A percentile compares a stretch with the other conserved stretches of the same genome.
phyloP scores from a whole-genome alignment of 2,888 invertebrate genomes.

The Caenorhabditis sp. region DNA sequence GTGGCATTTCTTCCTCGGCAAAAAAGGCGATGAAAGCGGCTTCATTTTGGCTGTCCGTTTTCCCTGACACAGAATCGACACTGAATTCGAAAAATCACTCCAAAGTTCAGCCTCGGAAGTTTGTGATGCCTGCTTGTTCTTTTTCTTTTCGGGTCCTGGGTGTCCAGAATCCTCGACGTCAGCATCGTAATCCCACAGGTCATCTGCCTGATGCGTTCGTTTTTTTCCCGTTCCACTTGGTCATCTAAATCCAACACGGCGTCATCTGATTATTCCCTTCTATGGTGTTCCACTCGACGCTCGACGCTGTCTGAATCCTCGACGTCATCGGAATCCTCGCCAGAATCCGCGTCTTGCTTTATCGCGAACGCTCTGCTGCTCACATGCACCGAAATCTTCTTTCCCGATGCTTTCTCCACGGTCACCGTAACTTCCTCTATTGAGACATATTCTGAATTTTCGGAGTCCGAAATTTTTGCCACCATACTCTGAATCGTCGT shows the following conservation, averaged over 20 bases:
- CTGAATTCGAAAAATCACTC: slow-evolving; percentile 1
- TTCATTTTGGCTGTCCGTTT: slow-evolving; percentile 7
- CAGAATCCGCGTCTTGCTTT: slow-evolving; percentile 1
- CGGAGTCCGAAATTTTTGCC: neutral
- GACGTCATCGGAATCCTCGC: neutral
- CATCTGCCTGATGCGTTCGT: neutral
- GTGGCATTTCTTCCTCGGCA: no score
- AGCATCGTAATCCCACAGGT: neutral
- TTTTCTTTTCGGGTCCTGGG: neutral
- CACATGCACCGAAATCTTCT: neutral
- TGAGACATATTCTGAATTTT: slow-evolving; percentile 32
- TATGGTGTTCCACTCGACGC: neutral
- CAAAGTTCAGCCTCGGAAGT: neutral
- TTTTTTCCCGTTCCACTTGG: neutral
- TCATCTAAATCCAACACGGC: neutral
- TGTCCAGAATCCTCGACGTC: slow-evolving; percentile 1
- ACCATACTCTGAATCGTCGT: slow-evolving; percentile 2
- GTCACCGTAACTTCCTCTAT: neutral
- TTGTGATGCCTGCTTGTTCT: neutral
- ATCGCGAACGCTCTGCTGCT: neutral
- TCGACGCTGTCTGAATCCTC: neutral
- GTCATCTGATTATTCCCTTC: neutral
- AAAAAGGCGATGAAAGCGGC: no score
- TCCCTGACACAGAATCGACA: neutral
- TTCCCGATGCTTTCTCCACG: slow-evolving; percentile 20